These are phyloP conservation scores for Phocides pigmalion DNA, from an alignment of 1,140 invertebrate genomes.

Conservation along the genomic window DNA sequence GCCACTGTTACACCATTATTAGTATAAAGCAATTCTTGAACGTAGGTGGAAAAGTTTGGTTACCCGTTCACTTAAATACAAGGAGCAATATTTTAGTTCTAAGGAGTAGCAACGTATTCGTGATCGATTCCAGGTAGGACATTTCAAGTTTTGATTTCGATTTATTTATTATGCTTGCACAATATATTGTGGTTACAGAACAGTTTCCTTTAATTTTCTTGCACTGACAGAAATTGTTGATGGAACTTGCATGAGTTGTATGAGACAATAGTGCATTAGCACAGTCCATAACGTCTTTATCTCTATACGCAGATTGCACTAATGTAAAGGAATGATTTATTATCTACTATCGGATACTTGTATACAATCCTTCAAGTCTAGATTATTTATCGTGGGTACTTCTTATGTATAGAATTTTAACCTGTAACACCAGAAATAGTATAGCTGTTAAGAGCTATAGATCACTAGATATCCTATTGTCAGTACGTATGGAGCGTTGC, in stretches of 20 bases:
- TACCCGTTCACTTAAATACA: too few species aligned
- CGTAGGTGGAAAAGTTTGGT: too few species aligned
- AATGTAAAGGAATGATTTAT: slow-evolving; percentile 31
- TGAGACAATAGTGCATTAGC: slow-evolving; percentile 21
- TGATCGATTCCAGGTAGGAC: too few species aligned
- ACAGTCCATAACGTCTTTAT: background rate
- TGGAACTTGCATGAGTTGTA: background rate
- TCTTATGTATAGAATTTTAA: slow-evolving; percentile 8
- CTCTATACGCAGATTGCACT: slow-evolving; percentile 25
- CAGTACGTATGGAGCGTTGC: background rate
- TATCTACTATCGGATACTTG: slow-evolving; percentile 17
- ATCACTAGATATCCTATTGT: background rate
- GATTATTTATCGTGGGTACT: slow-evolving; percentile 5
- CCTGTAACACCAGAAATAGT: background rate
- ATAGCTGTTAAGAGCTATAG: background rate
- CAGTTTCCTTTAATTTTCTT: background rate
- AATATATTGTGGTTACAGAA: too few species aligned
- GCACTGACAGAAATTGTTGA: background rate
- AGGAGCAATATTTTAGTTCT: too few species aligned
- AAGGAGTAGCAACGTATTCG: too few species aligned
- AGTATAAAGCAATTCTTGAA: too few species aligned
- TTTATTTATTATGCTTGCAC: too few species aligned
- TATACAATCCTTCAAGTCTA: slow-evolving; percentile 8
- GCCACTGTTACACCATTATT: too few species aligned
- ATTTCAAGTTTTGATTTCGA: too few species aligned